Evolutionary conservation across 1,140 invertebrate genomes (phyloP).

Genomic region (Meloidogyne hapla): DNA sequence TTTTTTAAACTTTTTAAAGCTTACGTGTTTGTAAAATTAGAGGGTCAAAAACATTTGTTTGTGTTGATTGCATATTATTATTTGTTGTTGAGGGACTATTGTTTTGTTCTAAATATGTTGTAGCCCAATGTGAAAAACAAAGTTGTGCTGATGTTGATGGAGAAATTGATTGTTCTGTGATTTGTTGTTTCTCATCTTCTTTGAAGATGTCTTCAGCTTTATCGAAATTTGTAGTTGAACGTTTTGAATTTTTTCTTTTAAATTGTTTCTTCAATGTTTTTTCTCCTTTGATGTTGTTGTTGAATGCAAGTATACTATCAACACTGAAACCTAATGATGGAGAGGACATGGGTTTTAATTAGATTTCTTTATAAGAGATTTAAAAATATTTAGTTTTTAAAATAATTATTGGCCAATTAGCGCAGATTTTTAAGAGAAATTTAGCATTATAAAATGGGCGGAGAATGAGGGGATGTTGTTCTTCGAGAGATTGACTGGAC

Average conservation of each 20-base stretch:
- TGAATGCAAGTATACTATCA: neutral
- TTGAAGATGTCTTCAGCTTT: neutral
- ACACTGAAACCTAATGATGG: neutral
- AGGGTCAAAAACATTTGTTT: neutral
- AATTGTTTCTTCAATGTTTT: neutral
- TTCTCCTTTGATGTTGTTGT: neutral
- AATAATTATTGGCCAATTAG: conserved; percentile 1
- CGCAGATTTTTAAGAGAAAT: neutral
- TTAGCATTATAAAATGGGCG: neutral
- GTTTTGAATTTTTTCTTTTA: neutral
- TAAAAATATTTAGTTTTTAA: neutral
- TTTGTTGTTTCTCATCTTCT: neutral
- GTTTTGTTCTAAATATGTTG: neutral
- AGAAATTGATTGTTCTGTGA: neutral
- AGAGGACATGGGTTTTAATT: neutral
- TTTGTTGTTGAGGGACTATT: neutral
- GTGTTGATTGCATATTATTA: neutral
- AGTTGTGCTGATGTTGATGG: neutral
- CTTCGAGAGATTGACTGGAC: neutral
- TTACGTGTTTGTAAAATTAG: conserved; percentile 2
- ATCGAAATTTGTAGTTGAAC: neutral
- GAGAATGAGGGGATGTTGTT: neutral
- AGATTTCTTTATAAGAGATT: neutral
- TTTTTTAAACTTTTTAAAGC: neutral
- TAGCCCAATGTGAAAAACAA: neutral